Evolutionary conservation across 2,888 invertebrate species (phyloP).

Genomic region (Orthosia gracilis): DNA sequence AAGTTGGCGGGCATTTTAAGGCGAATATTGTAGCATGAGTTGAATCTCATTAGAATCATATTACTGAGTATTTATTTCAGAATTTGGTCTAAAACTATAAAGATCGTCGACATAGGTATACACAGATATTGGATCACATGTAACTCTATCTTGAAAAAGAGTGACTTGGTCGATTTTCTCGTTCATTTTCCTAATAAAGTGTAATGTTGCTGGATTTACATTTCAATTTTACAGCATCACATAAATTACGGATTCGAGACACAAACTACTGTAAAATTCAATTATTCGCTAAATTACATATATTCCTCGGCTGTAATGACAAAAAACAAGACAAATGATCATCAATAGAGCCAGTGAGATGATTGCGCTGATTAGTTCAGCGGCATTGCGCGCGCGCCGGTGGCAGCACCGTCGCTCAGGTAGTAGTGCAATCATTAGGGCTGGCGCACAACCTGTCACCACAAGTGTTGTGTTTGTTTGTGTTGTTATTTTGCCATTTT

Average conservation of each 20-base stretch:
- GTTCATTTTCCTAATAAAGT: neutral
- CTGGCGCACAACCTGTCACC: slow-evolving; percentile 10
- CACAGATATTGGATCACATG: neutral
- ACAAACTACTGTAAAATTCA: slow-evolving; percentile 55
- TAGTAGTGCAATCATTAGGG: slow-evolving; percentile 48
- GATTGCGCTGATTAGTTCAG: slow-evolving; percentile 64
- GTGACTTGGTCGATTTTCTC: neutral
- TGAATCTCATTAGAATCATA: neutral
- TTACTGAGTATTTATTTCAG: neutral
- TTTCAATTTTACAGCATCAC: slow-evolving; percentile 26
- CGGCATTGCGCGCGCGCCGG: slow-evolving; percentile 59
- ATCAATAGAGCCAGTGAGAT: slow-evolving; percentile 60
- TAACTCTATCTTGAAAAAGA: neutral
- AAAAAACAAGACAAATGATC: slow-evolving; percentile 63
- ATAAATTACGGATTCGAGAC: slow-evolving; percentile 16
- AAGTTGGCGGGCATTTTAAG: slow-evolving; percentile 60
- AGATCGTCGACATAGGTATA: neutral
- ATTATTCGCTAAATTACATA: slow-evolving; percentile 61
- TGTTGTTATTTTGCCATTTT: too few species aligned
- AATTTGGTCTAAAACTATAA: neutral
- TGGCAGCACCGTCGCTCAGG: slow-evolving; percentile 60
- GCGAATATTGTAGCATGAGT: slow-evolving; percentile 49
- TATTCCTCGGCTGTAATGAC: slow-evolving; percentile 47
- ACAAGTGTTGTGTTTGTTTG: neutral
- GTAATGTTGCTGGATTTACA: neutral